These are phyloP conservation scores for Graptemys geographica DNA, from an alignment of 2,797 vertebrate genomes.

Conservation along the genomic window DNA sequence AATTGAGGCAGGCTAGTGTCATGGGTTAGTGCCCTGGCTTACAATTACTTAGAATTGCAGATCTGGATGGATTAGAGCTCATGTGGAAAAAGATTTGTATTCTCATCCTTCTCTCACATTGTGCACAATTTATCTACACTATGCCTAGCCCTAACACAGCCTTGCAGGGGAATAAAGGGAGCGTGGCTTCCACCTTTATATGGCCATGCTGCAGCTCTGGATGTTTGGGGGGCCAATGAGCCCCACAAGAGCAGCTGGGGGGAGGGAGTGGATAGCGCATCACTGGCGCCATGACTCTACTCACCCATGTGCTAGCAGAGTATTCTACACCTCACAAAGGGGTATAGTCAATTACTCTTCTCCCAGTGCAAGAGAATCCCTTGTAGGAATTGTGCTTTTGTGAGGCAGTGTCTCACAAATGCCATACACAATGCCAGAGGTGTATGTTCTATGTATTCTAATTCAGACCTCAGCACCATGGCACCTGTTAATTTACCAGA, in stretches of 20 bases:
- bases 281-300: neutral
- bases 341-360: neutral
- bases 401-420: neutral
- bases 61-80: neutral
- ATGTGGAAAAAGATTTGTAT: neutral
- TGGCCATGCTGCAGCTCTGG: neutral
- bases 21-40: neutral
- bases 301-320: neutral
- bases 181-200: neutral
- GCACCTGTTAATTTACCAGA: neutral
- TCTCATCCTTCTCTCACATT: neutral
- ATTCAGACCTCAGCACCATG: neutral
- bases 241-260: neutral
- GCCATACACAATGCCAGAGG: neutral
- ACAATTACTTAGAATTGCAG: neutral
- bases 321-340: neutral
- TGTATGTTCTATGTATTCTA: neutral
- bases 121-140: neutral
- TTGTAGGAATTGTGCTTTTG: neutral
- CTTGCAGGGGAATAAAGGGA: neutral
- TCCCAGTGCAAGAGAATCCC: neutral
- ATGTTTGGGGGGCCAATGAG: neutral
- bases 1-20: neutral
- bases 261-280: neutral
- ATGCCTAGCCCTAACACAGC: neutral